Percentiles rank a stretch among this genome's conserved stretches.
phyloP scores from a whole-genome alignment of 2,888 invertebrate species.

The Amphimallon solstitiale region DNA sequence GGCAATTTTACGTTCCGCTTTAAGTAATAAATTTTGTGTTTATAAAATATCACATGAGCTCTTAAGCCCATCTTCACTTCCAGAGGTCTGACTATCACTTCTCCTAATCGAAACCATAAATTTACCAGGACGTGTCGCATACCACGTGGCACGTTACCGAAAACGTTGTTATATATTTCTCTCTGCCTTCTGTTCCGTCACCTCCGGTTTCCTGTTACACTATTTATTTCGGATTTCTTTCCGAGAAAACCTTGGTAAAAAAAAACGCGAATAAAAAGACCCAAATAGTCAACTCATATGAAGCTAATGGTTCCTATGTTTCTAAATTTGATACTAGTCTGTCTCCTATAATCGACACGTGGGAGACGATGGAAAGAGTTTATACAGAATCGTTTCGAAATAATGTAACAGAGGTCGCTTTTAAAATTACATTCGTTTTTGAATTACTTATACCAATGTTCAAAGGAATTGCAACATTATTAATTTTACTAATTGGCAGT shows the following conservation, averaged over 20 bases:
- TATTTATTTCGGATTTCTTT: conserved; percentile 16
- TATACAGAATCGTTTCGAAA: too few relatives aligned
- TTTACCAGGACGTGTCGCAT: conserved; percentile 2
- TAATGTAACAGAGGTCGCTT: too few relatives aligned
- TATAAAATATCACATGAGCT: conserved; percentile 19
- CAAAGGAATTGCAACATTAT: too few relatives aligned
- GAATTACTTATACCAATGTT: too few relatives aligned
- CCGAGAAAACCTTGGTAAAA: conserved; percentile 2
- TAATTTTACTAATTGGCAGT: too few relatives aligned
- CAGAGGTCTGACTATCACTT: conserved; percentile 2
- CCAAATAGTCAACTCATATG: conserved; percentile 2
- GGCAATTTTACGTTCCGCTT: neutral
- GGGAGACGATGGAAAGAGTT: neutral
- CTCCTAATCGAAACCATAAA: conserved; percentile 26
- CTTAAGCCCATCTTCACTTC: neutral
- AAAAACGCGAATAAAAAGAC: conserved; percentile 5
- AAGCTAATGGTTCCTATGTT: neutral
- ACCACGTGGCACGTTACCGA: conserved; percentile 8
- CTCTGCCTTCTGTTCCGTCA: conserved; percentile 8
- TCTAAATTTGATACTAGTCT: conserved; percentile 22
- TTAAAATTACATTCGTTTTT: too few relatives aligned
- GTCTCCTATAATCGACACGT: conserved; percentile 10
- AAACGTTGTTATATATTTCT: neutral
- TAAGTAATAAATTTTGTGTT: conserved; percentile 4
- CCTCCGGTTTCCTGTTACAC: conserved; percentile 29